A percentile compares a stretch with the other conserved stretches of the same genome.
These are phyloP conservation scores for Takifugu ocellatus DNA, from an alignment of 2,797 vertebrate genomes.

Conservation along the genomic window DNA sequence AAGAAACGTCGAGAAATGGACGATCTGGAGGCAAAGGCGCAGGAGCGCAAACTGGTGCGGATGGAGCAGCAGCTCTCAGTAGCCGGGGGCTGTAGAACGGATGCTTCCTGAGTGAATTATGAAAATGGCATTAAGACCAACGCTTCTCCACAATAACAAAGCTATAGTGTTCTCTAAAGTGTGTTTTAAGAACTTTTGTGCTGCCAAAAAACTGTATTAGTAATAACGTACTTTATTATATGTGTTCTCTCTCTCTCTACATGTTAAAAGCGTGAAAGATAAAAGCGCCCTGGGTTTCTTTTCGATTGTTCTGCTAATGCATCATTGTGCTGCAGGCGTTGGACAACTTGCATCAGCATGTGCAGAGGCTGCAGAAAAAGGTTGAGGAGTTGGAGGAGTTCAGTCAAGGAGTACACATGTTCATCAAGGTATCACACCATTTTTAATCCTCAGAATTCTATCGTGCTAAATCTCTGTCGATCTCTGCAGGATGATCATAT, in stretches of 20 bases:
- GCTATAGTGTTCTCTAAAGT: no score
- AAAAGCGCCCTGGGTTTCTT: no score
- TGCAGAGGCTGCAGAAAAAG: slow-evolving; percentile 57
- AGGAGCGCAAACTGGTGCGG: slow-evolving; percentile 65
- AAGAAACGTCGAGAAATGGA: slow-evolving; percentile 66
- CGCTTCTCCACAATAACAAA: no score
- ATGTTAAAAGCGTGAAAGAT: no score
- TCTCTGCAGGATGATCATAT: slow-evolving; percentile 67
- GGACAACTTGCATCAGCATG: slow-evolving; percentile 50
- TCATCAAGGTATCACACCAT: slow-evolving; percentile 72
- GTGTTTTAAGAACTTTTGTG: no score
- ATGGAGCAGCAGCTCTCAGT: background rate
- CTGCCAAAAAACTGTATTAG: no score
- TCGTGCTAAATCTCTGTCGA: background rate
- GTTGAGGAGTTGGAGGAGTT: slow-evolving; percentile 41
- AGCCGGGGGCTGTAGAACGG: no score
- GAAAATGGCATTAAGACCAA: no score
- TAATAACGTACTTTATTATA: no score
- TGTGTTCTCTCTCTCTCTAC: no score
- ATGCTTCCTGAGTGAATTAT: no score
- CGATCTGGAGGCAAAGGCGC: slow-evolving; percentile 29
- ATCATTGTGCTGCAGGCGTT: slow-evolving; percentile 63
- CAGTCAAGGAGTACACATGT: slow-evolving; percentile 63
- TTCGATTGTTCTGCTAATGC: background rate
- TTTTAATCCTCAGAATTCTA: background rate